Evolutionary conservation across 2,113 vertebrate genomes (phyloP).

Genomic region (Garra rufa): DNA sequence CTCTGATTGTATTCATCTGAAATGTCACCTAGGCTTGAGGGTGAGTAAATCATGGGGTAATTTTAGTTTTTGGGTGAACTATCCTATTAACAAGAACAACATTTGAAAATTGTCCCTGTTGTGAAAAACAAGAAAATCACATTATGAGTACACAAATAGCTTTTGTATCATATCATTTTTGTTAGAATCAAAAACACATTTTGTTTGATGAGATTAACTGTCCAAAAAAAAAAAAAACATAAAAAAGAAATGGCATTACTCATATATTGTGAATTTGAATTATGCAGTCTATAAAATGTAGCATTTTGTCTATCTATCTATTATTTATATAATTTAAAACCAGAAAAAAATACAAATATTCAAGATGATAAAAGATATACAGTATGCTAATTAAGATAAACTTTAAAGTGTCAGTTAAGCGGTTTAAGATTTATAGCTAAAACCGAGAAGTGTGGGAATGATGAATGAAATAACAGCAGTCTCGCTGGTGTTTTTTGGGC

Average conservation of each 20-base stretch:
- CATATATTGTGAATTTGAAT: neutral
- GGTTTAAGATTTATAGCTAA: slow-evolving; percentile 22
- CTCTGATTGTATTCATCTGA: no score
- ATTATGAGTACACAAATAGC: no score
- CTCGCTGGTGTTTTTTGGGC: slow-evolving; percentile 65
- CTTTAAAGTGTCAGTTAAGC: neutral
- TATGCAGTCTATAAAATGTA: neutral
- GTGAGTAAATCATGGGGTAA: no score
- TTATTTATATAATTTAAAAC: neutral
- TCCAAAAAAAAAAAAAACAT: neutral
- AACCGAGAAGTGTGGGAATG: slow-evolving; percentile 47
- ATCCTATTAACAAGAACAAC: no score
- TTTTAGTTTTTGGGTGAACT: no score
- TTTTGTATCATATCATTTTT: neutral
- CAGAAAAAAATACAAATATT: neutral
- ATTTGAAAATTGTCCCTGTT: no score
- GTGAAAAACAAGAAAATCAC: no score
- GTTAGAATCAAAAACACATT: neutral
- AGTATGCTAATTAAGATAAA: slow-evolving; percentile 12
- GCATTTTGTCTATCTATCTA: neutral
- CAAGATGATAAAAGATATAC: neutral
- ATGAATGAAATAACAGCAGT: slow-evolving; percentile 66
- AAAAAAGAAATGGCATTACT: neutral
- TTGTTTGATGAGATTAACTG: neutral
- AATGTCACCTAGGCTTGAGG: no score